Evolutionary conservation across 2,888 invertebrate genomes (phyloP).

Genomic region (Melinaea menophilus): DNA sequence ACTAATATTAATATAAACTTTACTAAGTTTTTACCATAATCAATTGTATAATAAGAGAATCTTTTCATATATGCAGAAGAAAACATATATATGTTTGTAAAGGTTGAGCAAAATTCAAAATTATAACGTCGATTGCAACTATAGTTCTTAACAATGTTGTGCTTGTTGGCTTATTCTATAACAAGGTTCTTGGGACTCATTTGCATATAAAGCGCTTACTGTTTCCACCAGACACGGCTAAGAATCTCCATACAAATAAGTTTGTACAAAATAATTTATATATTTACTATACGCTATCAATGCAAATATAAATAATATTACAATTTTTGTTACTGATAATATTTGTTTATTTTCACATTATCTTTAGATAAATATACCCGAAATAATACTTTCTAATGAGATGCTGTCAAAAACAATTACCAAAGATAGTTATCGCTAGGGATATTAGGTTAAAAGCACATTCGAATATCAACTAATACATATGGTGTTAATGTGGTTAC

Average conservation of each 20-base stretch:
- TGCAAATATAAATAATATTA: neutral
- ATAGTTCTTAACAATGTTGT: neutral
- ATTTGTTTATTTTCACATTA: neutral
- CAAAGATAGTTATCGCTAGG: too few relatives aligned
- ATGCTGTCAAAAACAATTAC: neutral
- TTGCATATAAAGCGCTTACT: conserved; percentile 7
- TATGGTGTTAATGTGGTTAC: too few relatives aligned
- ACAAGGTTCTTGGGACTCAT: conserved; percentile 1
- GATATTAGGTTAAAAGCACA: too few relatives aligned
- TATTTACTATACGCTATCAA: neutral
- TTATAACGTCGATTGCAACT: neutral
- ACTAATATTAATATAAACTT: too few relatives aligned
- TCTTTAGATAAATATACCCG: too few relatives aligned
- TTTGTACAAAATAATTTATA: neutral
- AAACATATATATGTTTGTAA: too few relatives aligned
- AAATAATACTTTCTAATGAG: neutral
- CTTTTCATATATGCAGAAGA: too few relatives aligned
- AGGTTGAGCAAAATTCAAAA: too few relatives aligned
- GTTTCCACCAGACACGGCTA: conserved; percentile 1
- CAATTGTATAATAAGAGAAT: too few relatives aligned
- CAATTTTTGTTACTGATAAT: neutral
- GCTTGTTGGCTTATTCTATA: conserved; percentile 6
- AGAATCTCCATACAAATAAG: neutral
- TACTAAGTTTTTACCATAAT: too few relatives aligned
- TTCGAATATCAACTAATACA: too few relatives aligned